Evolutionary conservation across 2,797 vertebrate genomes (phyloP).

Genomic region (Gymnopithys bicolor): DNA sequence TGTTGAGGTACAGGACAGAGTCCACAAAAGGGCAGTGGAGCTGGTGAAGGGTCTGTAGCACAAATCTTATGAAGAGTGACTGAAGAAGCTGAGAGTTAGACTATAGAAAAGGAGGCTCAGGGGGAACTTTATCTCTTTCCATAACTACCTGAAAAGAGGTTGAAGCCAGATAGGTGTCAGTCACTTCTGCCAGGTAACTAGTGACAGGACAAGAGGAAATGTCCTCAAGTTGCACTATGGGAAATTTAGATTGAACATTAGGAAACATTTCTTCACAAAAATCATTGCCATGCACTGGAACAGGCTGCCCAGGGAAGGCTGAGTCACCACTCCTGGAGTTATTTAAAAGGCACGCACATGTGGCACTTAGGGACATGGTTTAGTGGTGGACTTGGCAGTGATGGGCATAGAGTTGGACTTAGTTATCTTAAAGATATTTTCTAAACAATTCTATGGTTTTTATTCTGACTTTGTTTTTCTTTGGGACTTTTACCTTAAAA

Average conservation of each 20-base stretch:
- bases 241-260: neutral
- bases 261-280: neutral
- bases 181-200: neutral
- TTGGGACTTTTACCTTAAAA: neutral
- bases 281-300: neutral
- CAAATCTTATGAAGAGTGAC: neutral
- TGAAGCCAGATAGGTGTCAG: too few species aligned
- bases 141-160: neutral
- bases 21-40: neutral
- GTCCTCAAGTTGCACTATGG: neutral
- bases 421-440: rapidly evolving
- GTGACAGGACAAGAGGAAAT: neutral
- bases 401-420: neutral
- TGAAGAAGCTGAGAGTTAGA: neutral
- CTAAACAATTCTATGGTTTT: neutral
- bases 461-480: neutral
- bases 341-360: neutral
- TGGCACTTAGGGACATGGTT: neutral
- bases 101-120: neutral
- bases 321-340: neutral
- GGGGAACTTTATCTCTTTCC: neutral
- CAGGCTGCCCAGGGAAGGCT: neutral
- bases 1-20: neutral
- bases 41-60: neutral
- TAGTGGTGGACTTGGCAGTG: neutral